Percentiles rank a stretch among this genome's conserved stretches.
phyloP scores from a whole-genome alignment of 2,113 vertebrate genomes.

The Phainopepla nitens region DNA sequence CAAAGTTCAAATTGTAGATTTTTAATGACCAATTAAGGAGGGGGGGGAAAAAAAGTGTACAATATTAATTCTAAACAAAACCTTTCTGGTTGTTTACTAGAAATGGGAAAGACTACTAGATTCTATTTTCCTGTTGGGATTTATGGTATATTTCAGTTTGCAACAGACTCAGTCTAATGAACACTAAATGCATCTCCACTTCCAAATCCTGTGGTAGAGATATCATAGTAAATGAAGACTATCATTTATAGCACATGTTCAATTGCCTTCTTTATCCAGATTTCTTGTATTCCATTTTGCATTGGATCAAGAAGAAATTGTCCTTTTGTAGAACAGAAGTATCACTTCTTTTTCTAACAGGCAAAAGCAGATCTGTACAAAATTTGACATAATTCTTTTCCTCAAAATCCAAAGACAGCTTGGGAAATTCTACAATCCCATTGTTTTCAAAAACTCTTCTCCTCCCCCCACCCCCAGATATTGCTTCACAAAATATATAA shows the following conservation, averaged over 20 bases:
- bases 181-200: neutral
- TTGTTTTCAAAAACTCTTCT: neutral
- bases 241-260: neutral
- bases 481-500: neutral
- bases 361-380: neutral
- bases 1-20: neutral
- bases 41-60: neutral
- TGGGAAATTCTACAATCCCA: neutral
- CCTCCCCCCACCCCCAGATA: fast-evolving
- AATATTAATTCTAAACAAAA: neutral
- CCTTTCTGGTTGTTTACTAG: neutral
- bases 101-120: neutral
- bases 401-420: neutral
- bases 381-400: neutral
- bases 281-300: neutral
- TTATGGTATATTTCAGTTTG: neutral
- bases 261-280: neutral
- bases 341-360: neutral
- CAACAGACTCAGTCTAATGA: neutral
- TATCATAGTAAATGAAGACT: neutral
- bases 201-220: neutral
- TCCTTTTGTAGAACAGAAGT: neutral
- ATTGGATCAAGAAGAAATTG: neutral
- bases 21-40: neutral
- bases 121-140: neutral